Base-by-base conservation (phyloP, 1,140 invertebrate genomes). In the Anthonomus grandis region DNA sequence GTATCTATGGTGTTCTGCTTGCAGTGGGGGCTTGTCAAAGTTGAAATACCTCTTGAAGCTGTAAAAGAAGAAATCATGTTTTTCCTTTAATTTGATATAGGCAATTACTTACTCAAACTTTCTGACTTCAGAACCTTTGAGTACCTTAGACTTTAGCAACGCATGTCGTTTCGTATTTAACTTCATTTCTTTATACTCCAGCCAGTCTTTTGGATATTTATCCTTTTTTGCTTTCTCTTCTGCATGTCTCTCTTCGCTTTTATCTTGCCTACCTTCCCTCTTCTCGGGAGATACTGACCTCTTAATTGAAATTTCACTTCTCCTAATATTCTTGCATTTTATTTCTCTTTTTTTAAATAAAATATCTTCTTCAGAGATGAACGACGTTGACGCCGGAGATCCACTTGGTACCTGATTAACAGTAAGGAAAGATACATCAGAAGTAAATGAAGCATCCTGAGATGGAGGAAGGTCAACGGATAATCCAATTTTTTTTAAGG, bases 181-280 rank as follows among this genome's bases (percentile, higher is more conserved):
- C 8, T 57, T 31, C 44, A 50, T 22, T 36, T 64, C 59, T 36
- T 52, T 59, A 21, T 68, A 62, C 54, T 71, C 68, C 2, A 57
- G 22, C 69, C 69, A 71, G 56, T 64, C 65, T 44, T 50, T 63
- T 22, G 68, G 69, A 64, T 69, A 65, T 15, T 58, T 24, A 34
- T 12, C 13, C 13, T 10, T 12, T 34, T 10, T 13, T 12, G 31
- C 39, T 49, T 59, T 41, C 46, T 48, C 12, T 21, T 18, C 48
- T 63, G 53, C 36, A 53, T 47, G 36, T 17, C 12, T n/a, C 25
- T 58, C 5, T 12, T 37, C 3, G 12, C 27, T n/a, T 13, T 41
- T 22, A n/a, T 54, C 8, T 46, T 10, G 31, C 15, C 37, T 58
- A 36, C 34, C 51, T 51, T 12, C 31, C 27, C 18, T 44, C 38